These are phyloP conservation scores for Corynorhinus townsendii DNA, from an alignment of 2,113 vertebrate species.

Conservation along the genomic window DNA sequence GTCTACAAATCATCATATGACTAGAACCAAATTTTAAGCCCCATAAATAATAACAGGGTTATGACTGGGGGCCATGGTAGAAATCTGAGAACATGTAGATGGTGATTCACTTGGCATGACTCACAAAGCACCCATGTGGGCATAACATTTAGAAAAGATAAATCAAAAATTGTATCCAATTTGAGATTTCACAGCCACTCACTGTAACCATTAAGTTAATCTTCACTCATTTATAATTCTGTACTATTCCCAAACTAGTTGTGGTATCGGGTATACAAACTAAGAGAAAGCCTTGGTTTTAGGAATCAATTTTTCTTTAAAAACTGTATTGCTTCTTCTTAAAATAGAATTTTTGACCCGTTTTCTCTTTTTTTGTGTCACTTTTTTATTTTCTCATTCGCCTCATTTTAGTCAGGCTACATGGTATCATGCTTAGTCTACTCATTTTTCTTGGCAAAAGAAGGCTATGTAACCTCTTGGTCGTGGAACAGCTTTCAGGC, in stretches of 20 bases:
- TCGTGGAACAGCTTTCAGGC: background rate
- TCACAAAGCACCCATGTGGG: constrained; percentile 23
- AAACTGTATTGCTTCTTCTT: constrained; percentile 61
- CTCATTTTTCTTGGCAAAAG: constrained; percentile 38
- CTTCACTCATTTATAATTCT: constrained; percentile 48
- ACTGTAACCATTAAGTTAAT: constrained; percentile 61
- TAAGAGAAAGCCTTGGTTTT: constrained; percentile 60
- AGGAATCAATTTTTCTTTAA: constrained; percentile 62
- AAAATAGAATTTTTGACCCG: constrained; percentile 58
- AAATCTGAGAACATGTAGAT: constrained; percentile 41
- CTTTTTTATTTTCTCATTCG: constrained; percentile 24
- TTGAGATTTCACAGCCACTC: constrained; percentile 58
- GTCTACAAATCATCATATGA: constrained; percentile 24
- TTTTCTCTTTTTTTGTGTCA: constrained; percentile 16
- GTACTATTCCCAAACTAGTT: constrained; percentile 66
- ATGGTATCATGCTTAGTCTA: background rate
- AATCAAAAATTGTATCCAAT: constrained; percentile 38
- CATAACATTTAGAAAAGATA: constrained; percentile 54
- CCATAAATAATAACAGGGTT: constrained; percentile 50
- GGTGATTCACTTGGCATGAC: constrained; percentile 21
- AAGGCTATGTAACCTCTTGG: constrained; percentile 10
- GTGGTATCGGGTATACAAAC: constrained; percentile 53
- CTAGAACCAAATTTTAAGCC: constrained; percentile 18
- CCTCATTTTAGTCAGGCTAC: constrained; percentile 17
- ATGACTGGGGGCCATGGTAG: background rate